Evolutionary conservation across 1,140 invertebrate genomes (phyloP), one percentile per base, ranked within the genome.

Genomic region (Drosophila funebris): DNA sequence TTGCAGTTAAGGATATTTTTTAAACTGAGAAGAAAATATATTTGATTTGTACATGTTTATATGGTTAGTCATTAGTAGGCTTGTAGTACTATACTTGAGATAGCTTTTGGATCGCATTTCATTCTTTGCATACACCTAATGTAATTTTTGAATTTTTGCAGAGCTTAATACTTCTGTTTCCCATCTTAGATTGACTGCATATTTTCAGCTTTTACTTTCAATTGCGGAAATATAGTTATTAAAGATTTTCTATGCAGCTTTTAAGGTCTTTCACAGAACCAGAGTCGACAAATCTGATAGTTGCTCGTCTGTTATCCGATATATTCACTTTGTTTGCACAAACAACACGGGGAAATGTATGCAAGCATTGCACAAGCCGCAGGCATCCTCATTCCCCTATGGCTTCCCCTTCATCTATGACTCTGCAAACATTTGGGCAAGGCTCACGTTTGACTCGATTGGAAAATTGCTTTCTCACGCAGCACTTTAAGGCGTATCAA

Each of bases 381-480:
- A 24, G 53, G 53, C 54, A 37, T 31, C 22, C 22, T 9, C 31
- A n/a, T 33, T 11, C 31, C 11, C 31, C 31, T 33, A n/a, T n/a
- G n/a, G n/a, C 31, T 11, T 11, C 9, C 31, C 31, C 31, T 11
- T 33, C 11, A 9, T 11, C 31, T 3, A 9, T 11, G 2, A 9
- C 31, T 11, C 31, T 9, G 62, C 61, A 85, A 85, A 88, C 62
- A 85, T 77, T 85, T 77, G 48, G 29, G 16, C 57, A 16, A 37
- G 43, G 50, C 31, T 60, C 54, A 13, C 36, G 5, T 48, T 41
- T 52, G 13, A 18, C 27, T 54, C 50, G 41, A 14, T 52, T 20
- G 5, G n/a, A 37, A 36, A 36, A 53, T 20, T 27, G 46, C 14
- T 22, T 18, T 16, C 20, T 29, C 13, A 52, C 24, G 24, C 24